Evolutionary conservation across 2,113 vertebrate species (phyloP).

Genomic region (Phodopus roborovskii): DNA sequence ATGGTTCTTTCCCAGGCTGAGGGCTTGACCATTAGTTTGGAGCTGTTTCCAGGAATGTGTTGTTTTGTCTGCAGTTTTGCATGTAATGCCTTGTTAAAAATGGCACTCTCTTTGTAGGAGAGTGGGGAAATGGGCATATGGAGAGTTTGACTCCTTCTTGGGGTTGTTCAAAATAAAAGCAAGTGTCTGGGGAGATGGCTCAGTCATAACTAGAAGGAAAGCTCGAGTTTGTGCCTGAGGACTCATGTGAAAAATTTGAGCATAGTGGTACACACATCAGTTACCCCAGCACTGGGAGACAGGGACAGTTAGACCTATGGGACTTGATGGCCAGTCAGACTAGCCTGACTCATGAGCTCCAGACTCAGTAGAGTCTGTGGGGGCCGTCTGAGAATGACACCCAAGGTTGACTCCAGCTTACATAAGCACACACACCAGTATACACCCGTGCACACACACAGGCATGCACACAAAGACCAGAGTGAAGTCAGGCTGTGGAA

Average conservation of each 20-base stretch:
- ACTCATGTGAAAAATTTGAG: background rate
- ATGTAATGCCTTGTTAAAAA: background rate
- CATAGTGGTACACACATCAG: background rate
- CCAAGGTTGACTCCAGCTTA: background rate
- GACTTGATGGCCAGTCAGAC: background rate
- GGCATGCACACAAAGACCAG: background rate
- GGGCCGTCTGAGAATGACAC: background rate
- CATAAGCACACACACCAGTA: background rate
- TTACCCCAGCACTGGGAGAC: background rate
- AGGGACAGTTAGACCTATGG: background rate
- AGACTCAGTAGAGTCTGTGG: background rate
- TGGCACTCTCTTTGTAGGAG: background rate
- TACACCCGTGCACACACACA: no score
- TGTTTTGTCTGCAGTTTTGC: background rate
- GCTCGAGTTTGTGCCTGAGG: background rate
- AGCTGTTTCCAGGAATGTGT: background rate
- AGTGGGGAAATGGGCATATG: background rate
- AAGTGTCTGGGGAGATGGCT: background rate
- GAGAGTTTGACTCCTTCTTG: background rate
- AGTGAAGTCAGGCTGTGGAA: background rate
- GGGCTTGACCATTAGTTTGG: fast-evolving
- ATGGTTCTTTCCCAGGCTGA: background rate
- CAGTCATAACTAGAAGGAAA: background rate
- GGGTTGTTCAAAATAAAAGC: background rate
- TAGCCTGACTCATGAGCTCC: background rate